phyloP scores from a whole-genome alignment of 2,888 invertebrate genomes.

The Limnephilus auricula region DNA sequence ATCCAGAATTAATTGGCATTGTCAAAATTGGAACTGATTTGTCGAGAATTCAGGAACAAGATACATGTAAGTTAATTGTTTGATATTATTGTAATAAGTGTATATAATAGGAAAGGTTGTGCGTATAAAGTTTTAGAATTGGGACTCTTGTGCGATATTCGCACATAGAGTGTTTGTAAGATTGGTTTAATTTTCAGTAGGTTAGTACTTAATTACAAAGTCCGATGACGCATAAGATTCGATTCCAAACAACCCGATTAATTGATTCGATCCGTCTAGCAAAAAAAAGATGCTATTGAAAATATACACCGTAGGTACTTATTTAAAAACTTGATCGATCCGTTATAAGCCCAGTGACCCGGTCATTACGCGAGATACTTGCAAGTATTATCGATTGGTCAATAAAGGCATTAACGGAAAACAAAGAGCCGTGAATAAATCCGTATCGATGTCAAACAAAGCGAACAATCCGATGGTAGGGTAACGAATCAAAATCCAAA shows the following conservation, averaged over 20 bases:
- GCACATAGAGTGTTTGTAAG: too few relatives aligned
- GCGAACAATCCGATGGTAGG: background rate
- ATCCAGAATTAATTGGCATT: too few relatives aligned
- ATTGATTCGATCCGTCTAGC: background rate
- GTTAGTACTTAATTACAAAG: too few relatives aligned
- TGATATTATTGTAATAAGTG: too few relatives aligned
- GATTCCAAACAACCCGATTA: background rate
- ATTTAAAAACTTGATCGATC: background rate
- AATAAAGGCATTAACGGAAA: constrained; percentile 16
- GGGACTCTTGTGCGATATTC: too few relatives aligned
- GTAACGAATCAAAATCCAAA: background rate
- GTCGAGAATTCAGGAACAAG: too few relatives aligned
- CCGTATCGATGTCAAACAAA: constrained; percentile 14
- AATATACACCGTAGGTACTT: background rate
- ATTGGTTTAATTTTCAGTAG: too few relatives aligned
- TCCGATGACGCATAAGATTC: too few relatives aligned
- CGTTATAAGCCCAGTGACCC: constrained; percentile 4
- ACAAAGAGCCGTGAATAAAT: constrained; percentile 5
- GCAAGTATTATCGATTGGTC: background rate
- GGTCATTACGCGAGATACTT: constrained; percentile 8
- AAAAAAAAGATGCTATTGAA: background rate
- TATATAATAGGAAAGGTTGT: too few relatives aligned
- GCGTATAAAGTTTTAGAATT: too few relatives aligned
- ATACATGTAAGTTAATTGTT: too few relatives aligned
- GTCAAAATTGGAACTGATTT: too few relatives aligned